These are phyloP conservation scores for Dermochelys coriacea DNA, from an alignment of 2,797 vertebrate species.

Conservation along the genomic window DNA sequence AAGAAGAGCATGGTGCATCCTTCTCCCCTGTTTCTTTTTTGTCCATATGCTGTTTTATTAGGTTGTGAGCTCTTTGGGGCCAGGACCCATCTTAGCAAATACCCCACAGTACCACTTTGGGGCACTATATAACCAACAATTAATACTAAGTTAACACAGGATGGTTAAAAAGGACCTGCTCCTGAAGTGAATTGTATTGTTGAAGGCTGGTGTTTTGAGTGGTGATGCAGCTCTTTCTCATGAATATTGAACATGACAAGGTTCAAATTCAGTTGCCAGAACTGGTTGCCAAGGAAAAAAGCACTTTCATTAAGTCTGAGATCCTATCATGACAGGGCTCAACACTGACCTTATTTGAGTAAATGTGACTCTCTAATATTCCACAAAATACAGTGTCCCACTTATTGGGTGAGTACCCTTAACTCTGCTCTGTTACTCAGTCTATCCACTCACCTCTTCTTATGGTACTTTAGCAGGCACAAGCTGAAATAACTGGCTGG, in stretches of 20 bases:
- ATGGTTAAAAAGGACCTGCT: fast-evolving
- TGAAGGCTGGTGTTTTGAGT: fast-evolving
- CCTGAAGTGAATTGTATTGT: neutral
- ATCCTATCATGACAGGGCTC: neutral
- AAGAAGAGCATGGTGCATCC: neutral
- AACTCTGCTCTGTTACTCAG: neutral
- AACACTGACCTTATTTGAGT: neutral
- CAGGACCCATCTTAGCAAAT: neutral
- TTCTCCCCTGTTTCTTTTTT: neutral
- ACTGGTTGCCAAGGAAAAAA: neutral
- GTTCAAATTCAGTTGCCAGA: neutral
- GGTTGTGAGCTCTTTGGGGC: neutral
- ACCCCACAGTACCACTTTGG: neutral
- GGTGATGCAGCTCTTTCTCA: neutral
- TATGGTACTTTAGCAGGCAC: neutral
- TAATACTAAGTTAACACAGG: neutral
- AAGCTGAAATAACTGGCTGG: neutral
- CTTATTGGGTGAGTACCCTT: neutral
- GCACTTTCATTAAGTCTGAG: neutral
- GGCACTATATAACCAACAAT: neutral
- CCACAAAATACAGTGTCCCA: slow-evolving; percentile 9
- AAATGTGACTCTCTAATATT: neutral
- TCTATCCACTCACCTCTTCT: neutral
- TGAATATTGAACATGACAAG: neutral
- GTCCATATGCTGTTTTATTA: neutral